A percentile compares a stretch with the other conserved stretches of the same genome.
Evolutionary conservation across 2,797 vertebrate genomes (phyloP).

Genomic region (Rhodeus uyekii): DNA sequence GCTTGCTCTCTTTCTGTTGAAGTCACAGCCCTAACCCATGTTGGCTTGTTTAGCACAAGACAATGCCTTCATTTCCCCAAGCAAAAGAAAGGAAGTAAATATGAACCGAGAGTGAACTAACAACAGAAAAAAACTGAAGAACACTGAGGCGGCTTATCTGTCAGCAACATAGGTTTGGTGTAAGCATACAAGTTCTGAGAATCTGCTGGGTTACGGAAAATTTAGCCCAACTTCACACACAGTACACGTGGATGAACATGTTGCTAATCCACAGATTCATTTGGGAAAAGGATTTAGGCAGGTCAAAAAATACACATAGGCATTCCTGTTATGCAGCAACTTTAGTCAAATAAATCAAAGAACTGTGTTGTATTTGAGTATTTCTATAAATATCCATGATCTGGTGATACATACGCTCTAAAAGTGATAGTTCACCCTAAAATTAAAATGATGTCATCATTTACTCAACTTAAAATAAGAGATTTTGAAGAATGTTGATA

Average conservation of each 20-base stretch:
- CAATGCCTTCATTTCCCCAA: neutral
- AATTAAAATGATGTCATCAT: neutral
- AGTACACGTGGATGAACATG: slow-evolving; percentile 13
- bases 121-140: neutral
- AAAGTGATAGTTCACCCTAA: neutral
- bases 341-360: neutral
- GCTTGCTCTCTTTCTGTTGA: slow-evolving; percentile 15
- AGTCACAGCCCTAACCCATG: slow-evolving; percentile 38
- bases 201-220: neutral
- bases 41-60: slow-evolving; percentile 12
- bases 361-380: neutral
- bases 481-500: neutral
- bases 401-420: neutral
- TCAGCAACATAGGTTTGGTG: neutral
- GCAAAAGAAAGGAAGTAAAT: neutral
- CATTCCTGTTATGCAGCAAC: neutral
- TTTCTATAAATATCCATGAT: neutral
- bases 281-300: slow-evolving; percentile 29
- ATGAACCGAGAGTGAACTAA: neutral
- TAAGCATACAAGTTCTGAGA: neutral
- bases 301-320: neutral
- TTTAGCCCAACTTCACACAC: neutral
- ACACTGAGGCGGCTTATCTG: neutral
- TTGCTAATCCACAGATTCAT: slow-evolving; percentile 25
- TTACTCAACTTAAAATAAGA: neutral